phyloP scores from a whole-genome alignment of 2,113 vertebrate species.

The Ancistrus triradiatus region DNA sequence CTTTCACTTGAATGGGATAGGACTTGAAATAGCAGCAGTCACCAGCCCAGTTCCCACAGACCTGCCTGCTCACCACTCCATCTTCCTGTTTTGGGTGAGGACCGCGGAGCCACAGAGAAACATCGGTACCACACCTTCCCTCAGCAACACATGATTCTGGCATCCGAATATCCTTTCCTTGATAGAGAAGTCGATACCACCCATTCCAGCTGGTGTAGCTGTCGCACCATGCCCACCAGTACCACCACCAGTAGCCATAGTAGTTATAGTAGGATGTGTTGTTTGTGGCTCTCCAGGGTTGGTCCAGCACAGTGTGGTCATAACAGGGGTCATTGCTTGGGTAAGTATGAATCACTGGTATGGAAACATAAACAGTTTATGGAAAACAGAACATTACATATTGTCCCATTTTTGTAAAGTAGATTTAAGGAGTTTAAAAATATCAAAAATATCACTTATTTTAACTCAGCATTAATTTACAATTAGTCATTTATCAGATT shows the following conservation, averaged over 20 bases:
- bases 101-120: constrained; percentile 25
- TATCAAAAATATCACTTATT: too few species aligned
- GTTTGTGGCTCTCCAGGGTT: constrained; percentile 18
- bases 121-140: constrained; percentile 6
- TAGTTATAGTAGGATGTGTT: not conserved
- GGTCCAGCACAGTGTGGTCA: constrained; percentile 2
- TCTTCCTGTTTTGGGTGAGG: constrained; percentile 10
- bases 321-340: constrained; percentile 13
- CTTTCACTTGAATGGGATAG: constrained; percentile 15
- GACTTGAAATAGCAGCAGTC: not conserved
- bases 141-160: constrained; percentile 5
- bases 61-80: constrained; percentile 1
- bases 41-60: not conserved
- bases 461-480: too few species aligned
- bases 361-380: too few species aligned
- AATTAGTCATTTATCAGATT: too few species aligned
- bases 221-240: constrained; percentile 7
- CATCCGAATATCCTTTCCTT: constrained; percentile 9
- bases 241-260: not conserved
- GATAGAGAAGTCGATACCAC: constrained; percentile 26
- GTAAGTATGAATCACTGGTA: not conserved
- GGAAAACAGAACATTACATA: too few species aligned
- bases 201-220: not conserved
- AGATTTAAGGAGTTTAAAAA: too few species aligned
- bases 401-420: too few species aligned